Percentiles rank a stretch among this genome's conserved stretches.
phyloP scores from a whole-genome alignment of 2,113 vertebrate genomes.

The Lathamus discolor region DNA sequence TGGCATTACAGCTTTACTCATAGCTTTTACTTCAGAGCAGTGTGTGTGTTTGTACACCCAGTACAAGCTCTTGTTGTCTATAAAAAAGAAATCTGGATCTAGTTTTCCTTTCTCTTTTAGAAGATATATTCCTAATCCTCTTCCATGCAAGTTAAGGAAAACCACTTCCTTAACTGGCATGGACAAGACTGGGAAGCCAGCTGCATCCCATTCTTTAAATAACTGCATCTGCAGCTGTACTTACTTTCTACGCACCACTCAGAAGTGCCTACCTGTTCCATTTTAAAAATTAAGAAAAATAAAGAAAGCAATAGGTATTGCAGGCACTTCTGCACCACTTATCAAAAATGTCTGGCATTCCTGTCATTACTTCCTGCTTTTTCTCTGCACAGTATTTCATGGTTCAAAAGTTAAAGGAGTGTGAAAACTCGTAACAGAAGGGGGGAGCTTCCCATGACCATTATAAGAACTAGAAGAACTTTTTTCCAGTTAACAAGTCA shows the following conservation, averaged over 20 bases:
- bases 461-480: not conserved
- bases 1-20: not conserved
- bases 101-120: constrained; percentile 6
- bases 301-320: not conserved
- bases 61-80: not conserved
- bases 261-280: not conserved
- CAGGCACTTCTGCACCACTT: not conserved
- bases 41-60: not conserved
- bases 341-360: constrained; percentile 29
- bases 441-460: not conserved
- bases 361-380: not conserved
- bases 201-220: not conserved
- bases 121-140: constrained; percentile 13
- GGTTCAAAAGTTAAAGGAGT: not conserved
- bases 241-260: not conserved
- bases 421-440: not conserved
- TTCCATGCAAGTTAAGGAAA: constrained; percentile 13
- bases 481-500: not conserved
- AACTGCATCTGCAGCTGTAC: not conserved
- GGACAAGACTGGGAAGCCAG: not conserved
- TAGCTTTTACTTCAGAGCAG: not conserved
- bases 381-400: not conserved
- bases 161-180: constrained; percentile 10
- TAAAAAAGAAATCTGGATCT: constrained; percentile 16
- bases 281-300: not conserved